Conservation (phyloP, 2,888 invertebrate genomes). For the Choristoneura rosaceana region DNA sequence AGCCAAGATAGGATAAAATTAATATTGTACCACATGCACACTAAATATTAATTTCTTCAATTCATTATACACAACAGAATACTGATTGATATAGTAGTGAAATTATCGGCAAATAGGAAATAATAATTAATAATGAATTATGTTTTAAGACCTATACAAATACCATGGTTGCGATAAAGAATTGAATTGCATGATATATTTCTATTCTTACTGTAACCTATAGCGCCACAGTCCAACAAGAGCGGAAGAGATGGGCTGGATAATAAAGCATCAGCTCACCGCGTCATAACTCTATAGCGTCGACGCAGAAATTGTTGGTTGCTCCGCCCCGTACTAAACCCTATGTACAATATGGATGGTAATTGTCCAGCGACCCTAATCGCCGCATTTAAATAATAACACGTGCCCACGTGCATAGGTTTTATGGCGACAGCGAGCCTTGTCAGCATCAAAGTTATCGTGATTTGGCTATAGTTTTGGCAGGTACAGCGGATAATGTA, state of each 20-base stretch:
- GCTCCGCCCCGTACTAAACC: constrained; percentile 63
- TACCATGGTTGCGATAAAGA: too few relatives aligned
- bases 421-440: constrained; percentile 35
- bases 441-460: constrained; percentile 34
- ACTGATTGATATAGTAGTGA: too few relatives aligned
- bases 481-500: constrained; percentile 19
- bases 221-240: constrained; percentile 43
- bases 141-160: too few relatives aligned
- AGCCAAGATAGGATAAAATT: too few relatives aligned
- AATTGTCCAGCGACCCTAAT: constrained; percentile 71
- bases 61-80: too few relatives aligned
- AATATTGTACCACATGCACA: too few relatives aligned
- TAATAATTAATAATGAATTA: too few relatives aligned
- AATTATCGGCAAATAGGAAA: too few relatives aligned
- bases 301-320: constrained; percentile 81
- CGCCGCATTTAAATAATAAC: constrained; percentile 69
- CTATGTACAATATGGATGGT: constrained; percentile 67
- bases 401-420: constrained; percentile 44
- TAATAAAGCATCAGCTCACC: constrained; percentile 79
- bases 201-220: constrained; percentile 19
- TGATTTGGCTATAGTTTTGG: constrained; percentile 28
- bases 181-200: too few relatives aligned
- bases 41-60: too few relatives aligned
- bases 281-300: constrained; percentile 78
- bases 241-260: constrained; percentile 83